Evolutionary conservation across 2,113 vertebrate species (phyloP).

Genomic region (Podarcis muralis): DNA sequence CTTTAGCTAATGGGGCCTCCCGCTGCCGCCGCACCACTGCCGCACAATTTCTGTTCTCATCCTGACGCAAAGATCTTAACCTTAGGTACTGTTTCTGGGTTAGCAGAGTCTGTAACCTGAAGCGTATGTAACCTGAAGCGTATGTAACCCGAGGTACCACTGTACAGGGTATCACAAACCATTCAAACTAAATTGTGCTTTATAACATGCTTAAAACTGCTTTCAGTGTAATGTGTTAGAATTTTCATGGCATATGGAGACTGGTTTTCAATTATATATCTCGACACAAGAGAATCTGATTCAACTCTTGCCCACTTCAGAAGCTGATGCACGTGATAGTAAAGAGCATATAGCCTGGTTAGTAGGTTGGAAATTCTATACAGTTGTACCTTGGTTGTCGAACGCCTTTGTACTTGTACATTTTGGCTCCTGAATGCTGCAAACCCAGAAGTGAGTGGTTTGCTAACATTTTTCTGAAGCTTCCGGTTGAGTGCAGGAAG

Average conservation of each 20-base stretch:
- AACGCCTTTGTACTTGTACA: too few relatives aligned
- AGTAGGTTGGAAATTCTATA: not conserved
- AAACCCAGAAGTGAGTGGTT: too few relatives aligned
- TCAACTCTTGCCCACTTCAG: not conserved
- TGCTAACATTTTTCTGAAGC: not conserved
- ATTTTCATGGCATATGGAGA: not conserved
- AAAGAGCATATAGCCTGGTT: not conserved
- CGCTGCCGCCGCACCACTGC: too few relatives aligned
- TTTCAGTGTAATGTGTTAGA: not conserved
- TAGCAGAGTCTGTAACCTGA: too few relatives aligned
- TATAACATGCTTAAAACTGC: not conserved
- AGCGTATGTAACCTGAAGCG: too few relatives aligned
- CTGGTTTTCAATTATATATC: not conserved
- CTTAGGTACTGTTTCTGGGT: too few relatives aligned
- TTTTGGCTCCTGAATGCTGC: too few relatives aligned
- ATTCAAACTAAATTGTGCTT: not conserved
- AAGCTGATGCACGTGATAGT: not conserved
- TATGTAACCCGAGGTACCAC: too few relatives aligned
- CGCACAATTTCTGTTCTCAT: too few relatives aligned
- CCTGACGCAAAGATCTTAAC: too few relatives aligned
- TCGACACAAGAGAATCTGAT: not conserved
- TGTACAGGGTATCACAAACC: not conserved
- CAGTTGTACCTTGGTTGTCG: not conserved
- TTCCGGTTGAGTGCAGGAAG: not conserved
- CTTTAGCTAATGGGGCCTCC: too few relatives aligned